These are phyloP conservation scores for Ctenopoma multispine DNA, from an alignment of 2,797 vertebrate genomes.

Conservation along the genomic window DNA sequence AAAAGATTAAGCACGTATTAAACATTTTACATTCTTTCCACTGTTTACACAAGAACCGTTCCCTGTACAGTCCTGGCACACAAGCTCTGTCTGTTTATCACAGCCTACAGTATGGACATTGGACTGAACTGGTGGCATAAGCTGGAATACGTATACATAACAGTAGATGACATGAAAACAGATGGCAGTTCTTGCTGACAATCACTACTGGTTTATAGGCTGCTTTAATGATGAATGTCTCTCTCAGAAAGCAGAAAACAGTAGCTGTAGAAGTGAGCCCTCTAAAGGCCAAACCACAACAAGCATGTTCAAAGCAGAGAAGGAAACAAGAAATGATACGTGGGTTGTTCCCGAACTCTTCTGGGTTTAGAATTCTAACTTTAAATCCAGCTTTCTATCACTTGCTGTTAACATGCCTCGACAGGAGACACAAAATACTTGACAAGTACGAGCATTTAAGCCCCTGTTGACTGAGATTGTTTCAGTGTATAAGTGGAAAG, in stretches of 20 bases:
- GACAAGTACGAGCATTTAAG: background rate
- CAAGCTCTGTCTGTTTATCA: slow-evolving; percentile 25
- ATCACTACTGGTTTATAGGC: slow-evolving; percentile 42
- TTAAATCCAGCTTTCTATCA: background rate
- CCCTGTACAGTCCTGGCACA: slow-evolving; percentile 12
- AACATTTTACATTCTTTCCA: slow-evolving; percentile 14
- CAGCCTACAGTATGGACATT: slow-evolving; percentile 45
- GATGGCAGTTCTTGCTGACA: slow-evolving; percentile 39
- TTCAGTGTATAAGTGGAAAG: slow-evolving; percentile 2
- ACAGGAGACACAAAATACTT: background rate
- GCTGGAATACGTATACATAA: slow-evolving; percentile 49
- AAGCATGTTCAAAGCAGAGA: slow-evolving; percentile 27
- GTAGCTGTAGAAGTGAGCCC: slow-evolving; percentile 62
- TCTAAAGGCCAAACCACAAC: slow-evolving; percentile 59
- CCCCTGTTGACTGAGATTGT: background rate
- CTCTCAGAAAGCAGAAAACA: slow-evolving; percentile 8
- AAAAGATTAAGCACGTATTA: background rate
- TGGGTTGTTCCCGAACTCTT: slow-evolving; percentile 19
- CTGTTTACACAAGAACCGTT: slow-evolving; percentile 34
- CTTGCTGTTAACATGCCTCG: background rate
- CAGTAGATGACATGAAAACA: slow-evolving; percentile 50
- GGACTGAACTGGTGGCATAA: slow-evolving; percentile 51
- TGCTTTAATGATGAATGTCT: slow-evolving; percentile 37
- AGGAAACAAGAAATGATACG: slow-evolving; percentile 33
- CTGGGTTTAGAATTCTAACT: slow-evolving; percentile 1